phyloP scores from a whole-genome alignment of 35 echinoderm and acorn worm genomes.

The Diadema setosum region DNA sequence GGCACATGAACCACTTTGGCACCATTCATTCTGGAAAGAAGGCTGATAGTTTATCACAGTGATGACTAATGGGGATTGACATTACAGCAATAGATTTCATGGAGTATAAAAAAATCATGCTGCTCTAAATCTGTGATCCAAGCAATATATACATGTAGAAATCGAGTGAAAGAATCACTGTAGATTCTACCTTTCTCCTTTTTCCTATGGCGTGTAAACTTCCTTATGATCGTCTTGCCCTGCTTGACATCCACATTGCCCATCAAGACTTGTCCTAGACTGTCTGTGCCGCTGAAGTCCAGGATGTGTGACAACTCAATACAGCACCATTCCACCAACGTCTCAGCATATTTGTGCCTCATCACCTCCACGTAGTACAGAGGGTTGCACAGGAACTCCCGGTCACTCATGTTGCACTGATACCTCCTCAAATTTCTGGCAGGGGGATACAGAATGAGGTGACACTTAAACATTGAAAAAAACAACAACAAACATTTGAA shows the following conservation, averaged over 20 bases:
- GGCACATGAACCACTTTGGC: no score
- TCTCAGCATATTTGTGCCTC: conserved; percentile 77
- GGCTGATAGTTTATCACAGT: no score
- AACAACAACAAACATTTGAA: not conserved
- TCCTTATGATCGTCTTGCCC: conserved; percentile 82
- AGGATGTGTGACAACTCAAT: conserved; percentile 90
- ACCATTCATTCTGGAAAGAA: no score
- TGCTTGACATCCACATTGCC: conserved; percentile 74
- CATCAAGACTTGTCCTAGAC: conserved; percentile 74
- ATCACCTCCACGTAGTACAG: conserved; percentile 94
- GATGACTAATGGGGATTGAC: no score
- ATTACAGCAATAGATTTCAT: no score
- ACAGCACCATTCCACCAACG: conserved; percentile 91
- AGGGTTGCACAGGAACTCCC: conserved; percentile 82
- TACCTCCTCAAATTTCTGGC: not conserved
- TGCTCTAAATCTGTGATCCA: no score
- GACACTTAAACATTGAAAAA: not conserved
- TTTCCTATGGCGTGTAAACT: conserved; percentile 70
- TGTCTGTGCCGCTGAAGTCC: conserved; percentile 87
- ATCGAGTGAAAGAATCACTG: no score
- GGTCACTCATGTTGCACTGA: not conserved
- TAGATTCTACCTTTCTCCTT: no score
- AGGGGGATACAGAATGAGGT: not conserved
- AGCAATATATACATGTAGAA: no score
- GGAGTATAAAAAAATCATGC: no score